Percentiles rank a stretch among this genome's conserved stretches.
Evolutionary conservation across 92 coral and sea anemone genomes (phyloP).

Genomic region (Chrysogorgia sp.): DNA sequence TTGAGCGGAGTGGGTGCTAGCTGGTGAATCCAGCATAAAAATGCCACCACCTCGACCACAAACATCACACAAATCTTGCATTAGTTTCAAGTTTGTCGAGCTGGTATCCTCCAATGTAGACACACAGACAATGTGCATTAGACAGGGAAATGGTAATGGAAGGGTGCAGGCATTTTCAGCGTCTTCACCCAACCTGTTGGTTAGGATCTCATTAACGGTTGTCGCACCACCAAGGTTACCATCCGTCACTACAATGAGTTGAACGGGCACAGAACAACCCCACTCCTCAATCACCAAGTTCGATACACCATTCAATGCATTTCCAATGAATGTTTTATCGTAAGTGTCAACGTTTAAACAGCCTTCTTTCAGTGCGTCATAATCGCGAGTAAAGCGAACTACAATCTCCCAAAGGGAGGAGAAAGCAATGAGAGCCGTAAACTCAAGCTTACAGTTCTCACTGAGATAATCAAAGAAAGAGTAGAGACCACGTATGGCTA

Average conservation of each 20-base stretch:
- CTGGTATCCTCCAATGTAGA: conserved; percentile 68
- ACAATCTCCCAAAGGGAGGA: conserved; percentile 99
- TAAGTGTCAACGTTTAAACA: conserved; percentile 93
- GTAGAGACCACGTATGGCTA: conserved; percentile 88
- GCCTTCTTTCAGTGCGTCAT: conserved; percentile 94
- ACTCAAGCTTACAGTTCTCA: conserved; percentile 88
- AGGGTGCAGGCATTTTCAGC: conserved; percentile 75
- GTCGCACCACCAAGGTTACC: conserved; percentile 93
- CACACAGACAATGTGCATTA: conserved; percentile 85
- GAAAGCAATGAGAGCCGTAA: conserved; percentile 91
- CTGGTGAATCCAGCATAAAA: conserved; percentile 82
- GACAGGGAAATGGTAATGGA: conserved; percentile 92
- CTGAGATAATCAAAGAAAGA: conserved; percentile 81
- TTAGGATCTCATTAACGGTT: conserved; percentile 75
- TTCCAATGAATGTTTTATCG: conserved; percentile 90
- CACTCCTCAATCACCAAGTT: conserved; percentile 98
- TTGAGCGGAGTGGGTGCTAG: conserved; percentile 78
- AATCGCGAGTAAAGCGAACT: conserved; percentile 96
- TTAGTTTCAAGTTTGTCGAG: conserved; percentile 62
- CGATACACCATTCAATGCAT: conserved; percentile 94
- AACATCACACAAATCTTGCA: conserved; percentile 84
- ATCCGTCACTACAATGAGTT: conserved; percentile 87
- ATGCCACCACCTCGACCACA: conserved; percentile 93
- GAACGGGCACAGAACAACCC: conserved; percentile 96
- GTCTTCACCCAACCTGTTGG: conserved; percentile 60